Conservation (phyloP, 1,140 invertebrate species). For the Danaus melanippus region DNA sequence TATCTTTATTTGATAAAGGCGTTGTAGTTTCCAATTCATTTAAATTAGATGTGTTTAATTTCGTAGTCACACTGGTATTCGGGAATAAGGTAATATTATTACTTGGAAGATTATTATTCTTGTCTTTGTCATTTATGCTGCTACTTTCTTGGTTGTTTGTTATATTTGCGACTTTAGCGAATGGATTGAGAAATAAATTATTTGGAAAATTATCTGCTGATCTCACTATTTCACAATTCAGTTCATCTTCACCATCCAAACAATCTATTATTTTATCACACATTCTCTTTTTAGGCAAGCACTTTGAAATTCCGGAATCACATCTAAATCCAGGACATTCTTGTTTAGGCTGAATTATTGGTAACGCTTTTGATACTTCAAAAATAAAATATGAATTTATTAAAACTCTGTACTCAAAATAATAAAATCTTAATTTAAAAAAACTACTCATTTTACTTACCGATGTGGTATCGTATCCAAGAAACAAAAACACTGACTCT, state of each 20-base stretch:
- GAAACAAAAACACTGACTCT: conserved; percentile 79
- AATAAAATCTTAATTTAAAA: neutral
- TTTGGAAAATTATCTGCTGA: conserved; percentile 15
- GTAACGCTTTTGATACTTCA: conserved; percentile 65
- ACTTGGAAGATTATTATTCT: neutral
- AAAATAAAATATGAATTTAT: conserved; percentile 19
- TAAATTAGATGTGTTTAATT: no score
- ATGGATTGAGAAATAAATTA: conserved; percentile 9
- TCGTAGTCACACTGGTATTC: no score
- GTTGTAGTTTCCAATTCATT: no score
- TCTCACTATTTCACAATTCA: conserved; percentile 69
- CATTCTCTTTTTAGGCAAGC: conserved; percentile 75
- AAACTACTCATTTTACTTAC: conserved; percentile 37
- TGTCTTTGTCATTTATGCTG: neutral
- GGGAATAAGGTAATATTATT: no score
- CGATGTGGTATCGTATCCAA: conserved; percentile 79
- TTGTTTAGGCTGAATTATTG: conserved; percentile 69
- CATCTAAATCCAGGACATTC: conserved; percentile 81
- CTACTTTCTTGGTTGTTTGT: neutral
- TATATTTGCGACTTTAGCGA: conserved; percentile 10
- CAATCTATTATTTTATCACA: conserved; percentile 84
- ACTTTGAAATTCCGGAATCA: conserved; percentile 74
- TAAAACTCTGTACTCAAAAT: conserved; percentile 3
- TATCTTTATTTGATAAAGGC: no score
- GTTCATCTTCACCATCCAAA: conserved; percentile 83